Percentiles rank a stretch among this genome's conserved stretches.
Evolutionary conservation across 2,113 vertebrate genomes (phyloP).

Genomic region (Pimephales promelas): DNA sequence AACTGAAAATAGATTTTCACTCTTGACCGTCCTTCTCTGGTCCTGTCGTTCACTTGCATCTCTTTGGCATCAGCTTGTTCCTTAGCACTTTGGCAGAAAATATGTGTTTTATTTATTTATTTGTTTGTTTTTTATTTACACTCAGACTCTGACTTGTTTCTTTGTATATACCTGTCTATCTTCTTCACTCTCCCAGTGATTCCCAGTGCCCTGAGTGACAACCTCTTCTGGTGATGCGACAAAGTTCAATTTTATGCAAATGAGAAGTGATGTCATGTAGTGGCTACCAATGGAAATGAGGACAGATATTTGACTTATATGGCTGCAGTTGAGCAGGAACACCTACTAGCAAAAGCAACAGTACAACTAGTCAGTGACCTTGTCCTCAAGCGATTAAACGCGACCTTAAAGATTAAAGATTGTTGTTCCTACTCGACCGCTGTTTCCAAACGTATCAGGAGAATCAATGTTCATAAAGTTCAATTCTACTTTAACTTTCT

Average conservation of each 20-base stretch:
- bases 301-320: neutral
- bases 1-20: constrained; percentile 18
- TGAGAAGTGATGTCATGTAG: neutral
- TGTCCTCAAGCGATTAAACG: neutral
- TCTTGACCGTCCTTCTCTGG: neutral
- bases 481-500: neutral
- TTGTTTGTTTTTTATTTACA: neutral
- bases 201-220: constrained; percentile 1
- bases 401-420: neutral
- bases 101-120: neutral
- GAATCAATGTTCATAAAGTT: neutral
- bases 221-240: neutral
- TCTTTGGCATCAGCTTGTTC: neutral
- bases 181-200: neutral
- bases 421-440: neutral
- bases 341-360: neutral
- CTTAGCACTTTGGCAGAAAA: constrained; percentile 1
- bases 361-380: neutral
- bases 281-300: neutral
- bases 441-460: neutral
- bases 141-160: neutral
- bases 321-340: neutral
- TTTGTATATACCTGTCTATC: neutral
- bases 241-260: neutral
- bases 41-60: neutral